Evolutionary conservation across 2,888 invertebrate species (phyloP), one percentile per base, ranked within the genome.

Genomic region (Calliphora vomitoria): DNA sequence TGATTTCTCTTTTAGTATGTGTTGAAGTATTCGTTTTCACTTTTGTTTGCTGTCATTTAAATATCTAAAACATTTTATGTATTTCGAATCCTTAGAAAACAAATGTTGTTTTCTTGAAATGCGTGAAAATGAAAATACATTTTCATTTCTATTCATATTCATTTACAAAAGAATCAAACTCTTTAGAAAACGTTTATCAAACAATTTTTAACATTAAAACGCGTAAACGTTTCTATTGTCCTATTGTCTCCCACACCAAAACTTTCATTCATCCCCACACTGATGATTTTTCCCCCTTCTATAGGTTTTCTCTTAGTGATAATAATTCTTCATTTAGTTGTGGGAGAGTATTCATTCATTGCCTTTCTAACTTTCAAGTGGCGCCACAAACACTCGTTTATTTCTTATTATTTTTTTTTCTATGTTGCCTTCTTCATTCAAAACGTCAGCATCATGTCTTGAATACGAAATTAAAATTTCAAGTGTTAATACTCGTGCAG

Each of bases 381-480:
- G 87, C 87, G 87, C 87, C 87, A 85, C 82, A 66, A 87, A 85
- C 87, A 87, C 76, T 82, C 84, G 66, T 72, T 81, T 60, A 79
- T 60, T 74, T 83, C 60, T 76, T 82, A 58, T 74, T 71, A 25
- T 31, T 68, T 35, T 25, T 50, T 81, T 41, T 68, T 20, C 20
- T 50, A 8, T 47, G 31, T 58, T 60, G 55, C 53, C 76, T 72
- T 58, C 86, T 66, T 76, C 79, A 86, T 64, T 38, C 13, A 35
- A 78, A 78, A 78, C 78, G 87, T 83, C 88, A 87, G 78, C 82
- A 82, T 86, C 85, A 82, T 89, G 89, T 80, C 85, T 83, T 88
- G 89, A 88, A 89, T 88, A 83, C 86, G 87, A 89, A 89, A 89
- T 89, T 88, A 88, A 88, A 89, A 89, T 89, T 87, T 80, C 82